Evolutionary conservation across 2,113 vertebrate species (phyloP).

Genomic region (Callionymus lyra): DNA sequence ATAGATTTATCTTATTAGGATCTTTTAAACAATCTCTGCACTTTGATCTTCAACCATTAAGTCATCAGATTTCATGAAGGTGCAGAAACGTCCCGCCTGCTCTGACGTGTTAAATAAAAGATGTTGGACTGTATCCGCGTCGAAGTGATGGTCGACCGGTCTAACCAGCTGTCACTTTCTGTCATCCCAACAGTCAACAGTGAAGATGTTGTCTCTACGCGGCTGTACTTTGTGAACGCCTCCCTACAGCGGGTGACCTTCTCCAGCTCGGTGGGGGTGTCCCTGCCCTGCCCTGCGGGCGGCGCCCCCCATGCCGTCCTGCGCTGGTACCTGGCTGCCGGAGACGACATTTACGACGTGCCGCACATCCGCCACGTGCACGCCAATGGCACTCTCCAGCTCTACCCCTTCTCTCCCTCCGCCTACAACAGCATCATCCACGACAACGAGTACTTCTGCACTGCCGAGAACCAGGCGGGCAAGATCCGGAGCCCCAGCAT

Average conservation of each 20-base stretch:
- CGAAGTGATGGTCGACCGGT: no score
- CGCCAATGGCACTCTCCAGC: conserved; percentile 96
- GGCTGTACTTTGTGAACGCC: conserved; percentile 99
- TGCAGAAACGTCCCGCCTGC: no score
- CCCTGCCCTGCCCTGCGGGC: conserved; percentile 96
- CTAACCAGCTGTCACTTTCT: conserved; percentile 73
- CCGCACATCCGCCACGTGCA: conserved; percentile 97
- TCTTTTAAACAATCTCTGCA: no score
- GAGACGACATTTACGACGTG: conserved; percentile 98
- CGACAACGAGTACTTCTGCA: conserved; percentile 99
- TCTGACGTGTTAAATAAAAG: no score
- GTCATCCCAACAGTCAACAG: conserved; percentile 69
- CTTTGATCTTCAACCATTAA: no score
- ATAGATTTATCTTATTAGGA: no score
- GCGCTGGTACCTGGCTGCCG: conserved; percentile 97
- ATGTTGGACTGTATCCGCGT: no score
- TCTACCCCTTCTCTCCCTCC: conserved; percentile 95
- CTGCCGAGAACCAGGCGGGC: conserved; percentile 93
- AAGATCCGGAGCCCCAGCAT: conserved; percentile 97
- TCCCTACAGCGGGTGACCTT: conserved; percentile 98
- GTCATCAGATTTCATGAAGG: no score
- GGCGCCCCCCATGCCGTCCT: conserved; percentile 93
- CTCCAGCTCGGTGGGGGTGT: conserved; percentile 91
- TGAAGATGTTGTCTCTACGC: conserved; percentile 92
- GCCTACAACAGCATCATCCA: conserved; percentile 99